Evolutionary conservation across 2,113 vertebrate species (phyloP), one percentile per base, ranked within the genome.

Genomic region (Noturus placidus): DNA sequence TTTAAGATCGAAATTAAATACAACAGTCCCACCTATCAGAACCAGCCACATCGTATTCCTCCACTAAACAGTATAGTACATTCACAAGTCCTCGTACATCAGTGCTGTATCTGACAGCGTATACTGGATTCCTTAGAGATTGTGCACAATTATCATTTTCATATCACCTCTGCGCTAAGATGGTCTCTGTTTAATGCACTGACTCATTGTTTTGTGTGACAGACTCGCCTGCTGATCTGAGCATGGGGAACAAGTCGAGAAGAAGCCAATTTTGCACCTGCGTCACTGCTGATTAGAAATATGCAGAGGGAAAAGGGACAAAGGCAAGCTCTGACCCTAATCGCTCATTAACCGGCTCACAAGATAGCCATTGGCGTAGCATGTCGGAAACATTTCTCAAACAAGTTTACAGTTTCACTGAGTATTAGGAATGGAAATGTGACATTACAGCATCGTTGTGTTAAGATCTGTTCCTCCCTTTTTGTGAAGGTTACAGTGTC

Each of bases 91-190:
- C 14, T 52, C 20, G 35, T 46, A 42, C 50, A 59, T 87, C 27
- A 7, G 33, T 17, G 30, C 17, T 61, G 63, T 59, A 70, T 76
- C 80, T 83, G 56, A 72, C 79, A 61, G 59, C 30, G 33, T 81
- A 38, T 81, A 67, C 78, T 80, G 85, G 63, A 70, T 52, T 83
- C 79, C 80, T 76, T 19, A 25, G 80, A 82, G 86, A 87, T 20
- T 9, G 67, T 72, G 35, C 67, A 61, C 67, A 87, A 87, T 87
- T 87, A 87, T 76, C 69, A 76, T 87, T 87, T 82, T 87, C 50
- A 87, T 83, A 83, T 83, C 86, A 87, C 86, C 56, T 87, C 86
- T 76, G 86, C 17, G 86, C 69, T 87, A 76, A 76, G 56, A 56
- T 50, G 67, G 69, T 83, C 86, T 82, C 86, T 63, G 54, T 83